Evolutionary conservation across 1,140 invertebrate genomes (phyloP).

Genomic region (Myzus persicae): DNA sequence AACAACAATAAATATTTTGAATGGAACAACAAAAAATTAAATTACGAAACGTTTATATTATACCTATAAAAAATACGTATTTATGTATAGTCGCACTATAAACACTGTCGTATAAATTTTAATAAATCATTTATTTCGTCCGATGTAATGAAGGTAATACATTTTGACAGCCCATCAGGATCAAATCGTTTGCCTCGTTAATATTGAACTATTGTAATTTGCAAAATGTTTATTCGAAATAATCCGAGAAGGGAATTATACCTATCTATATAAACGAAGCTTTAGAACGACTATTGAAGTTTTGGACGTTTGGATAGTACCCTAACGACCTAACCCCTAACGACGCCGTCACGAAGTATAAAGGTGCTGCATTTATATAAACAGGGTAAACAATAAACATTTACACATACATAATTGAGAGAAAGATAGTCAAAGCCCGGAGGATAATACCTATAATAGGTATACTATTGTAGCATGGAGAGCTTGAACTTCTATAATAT

Average conservation of each 20-base stretch:
- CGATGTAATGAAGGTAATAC: neutral
- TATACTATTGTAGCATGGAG: too few species aligned
- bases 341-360: neutral
- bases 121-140: neutral
- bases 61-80: neutral
- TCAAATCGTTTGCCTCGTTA: neutral
- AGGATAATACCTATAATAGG: neutral
- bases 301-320: neutral
- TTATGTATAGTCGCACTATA: neutral
- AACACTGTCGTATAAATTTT: neutral
- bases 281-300: neutral
- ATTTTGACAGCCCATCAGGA: neutral
- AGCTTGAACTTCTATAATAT: neutral
- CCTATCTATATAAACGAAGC: too few species aligned
- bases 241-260: too few species aligned
- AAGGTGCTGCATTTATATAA: neutral
- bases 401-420: neutral
- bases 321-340: neutral
- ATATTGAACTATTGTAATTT: neutral
- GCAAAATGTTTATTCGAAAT: too few species aligned
- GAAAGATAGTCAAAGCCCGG: neutral
- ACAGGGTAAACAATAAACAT: neutral
- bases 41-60: neutral
- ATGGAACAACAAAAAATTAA: too few species aligned
- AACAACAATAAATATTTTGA: too few species aligned